Base-by-base conservation (phyloP, 2,113 vertebrate genomes). In the Gymnorhina tibicen region DNA sequence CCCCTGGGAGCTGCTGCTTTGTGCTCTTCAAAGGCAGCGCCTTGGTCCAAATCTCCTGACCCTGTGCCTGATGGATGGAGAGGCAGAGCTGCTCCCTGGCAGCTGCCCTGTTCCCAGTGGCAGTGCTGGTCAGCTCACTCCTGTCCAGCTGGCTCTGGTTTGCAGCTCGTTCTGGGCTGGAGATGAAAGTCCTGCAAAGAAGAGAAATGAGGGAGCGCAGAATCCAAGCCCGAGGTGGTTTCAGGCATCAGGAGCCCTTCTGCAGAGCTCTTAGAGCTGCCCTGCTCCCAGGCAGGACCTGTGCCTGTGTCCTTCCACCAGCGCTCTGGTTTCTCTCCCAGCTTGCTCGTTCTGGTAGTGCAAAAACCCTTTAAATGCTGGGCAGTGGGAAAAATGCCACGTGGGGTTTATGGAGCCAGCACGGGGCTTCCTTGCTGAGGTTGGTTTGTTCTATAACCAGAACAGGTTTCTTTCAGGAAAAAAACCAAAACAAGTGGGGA, bases 191-290 rank as follows among this genome's bases (percentile, higher is more conserved):
- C 46, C 46, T 64, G 37, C 20, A 9, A 7, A 62, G 12, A 16
- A 32, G 52, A 74, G 52, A 28, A 6, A 10, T 4, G 2, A 56
- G 26, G 8, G 18, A 13, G 1, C 1, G 0, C 12, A 10, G 4
- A 1, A 16, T 52, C 28, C 3, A 7, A 66, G 53, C 81, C 49
- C 77, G 72, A 33, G 89, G 28, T 74, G 59, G 8, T 63, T 60
- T 24, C 10, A 44, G 86, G 44, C 70, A 58, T 32, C 0, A 3
- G 1, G 60, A 39, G 32, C 3, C 0, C 9, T 37, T 35, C 58
- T 46, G 70, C 3, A 7, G 37, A 1, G 10, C 70, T 63, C 20
- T 21, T 1, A 12, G 22, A 62, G 63, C 55, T 86, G 72, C 39
- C 39, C 66, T 50, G 39, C 90, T 72, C 35, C 9, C 1, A n/a